These are phyloP conservation scores for Zosterops borbonicus DNA, from an alignment of 2,113 vertebrate species.

Conservation along the genomic window DNA sequence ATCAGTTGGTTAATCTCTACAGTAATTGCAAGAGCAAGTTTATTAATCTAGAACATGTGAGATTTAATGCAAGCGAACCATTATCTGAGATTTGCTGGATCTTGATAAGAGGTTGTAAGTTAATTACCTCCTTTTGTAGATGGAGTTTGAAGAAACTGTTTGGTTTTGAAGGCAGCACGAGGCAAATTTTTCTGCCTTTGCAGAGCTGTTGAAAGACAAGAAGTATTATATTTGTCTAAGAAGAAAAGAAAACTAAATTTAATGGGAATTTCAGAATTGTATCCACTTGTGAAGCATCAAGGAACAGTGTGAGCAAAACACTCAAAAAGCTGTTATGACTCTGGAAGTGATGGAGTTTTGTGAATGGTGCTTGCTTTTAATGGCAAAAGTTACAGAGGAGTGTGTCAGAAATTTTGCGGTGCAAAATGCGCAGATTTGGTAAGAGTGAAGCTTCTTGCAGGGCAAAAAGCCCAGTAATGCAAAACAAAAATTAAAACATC, in stretches of 20 bases:
- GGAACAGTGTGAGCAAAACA: slow-evolving; percentile 29
- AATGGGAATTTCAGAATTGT: slow-evolving; percentile 49
- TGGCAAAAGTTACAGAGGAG: slow-evolving; percentile 56
- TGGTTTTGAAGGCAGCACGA: slow-evolving; percentile 93
- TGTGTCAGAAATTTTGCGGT: slow-evolving; percentile 51
- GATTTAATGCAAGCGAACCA: slow-evolving; percentile 53
- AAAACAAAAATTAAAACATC: slow-evolving; percentile 35
- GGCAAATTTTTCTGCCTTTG: slow-evolving; percentile 89
- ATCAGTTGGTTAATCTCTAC: background rate
- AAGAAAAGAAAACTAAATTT: slow-evolving; percentile 63
- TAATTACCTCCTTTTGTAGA: slow-evolving; percentile 93
- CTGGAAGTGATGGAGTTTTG: slow-evolving; percentile 30
- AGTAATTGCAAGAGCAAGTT: slow-evolving; percentile 2
- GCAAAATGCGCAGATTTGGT: slow-evolving; percentile 49
- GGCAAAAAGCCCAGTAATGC: slow-evolving; percentile 55
- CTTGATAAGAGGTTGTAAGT: slow-evolving; percentile 66
- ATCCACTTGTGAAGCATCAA: slow-evolving; percentile 21
- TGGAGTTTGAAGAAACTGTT: slow-evolving; percentile 92
- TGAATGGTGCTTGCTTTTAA: slow-evolving; percentile 62
- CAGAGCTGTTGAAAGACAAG: slow-evolving; percentile 90
- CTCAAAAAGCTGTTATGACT: slow-evolving; percentile 59
- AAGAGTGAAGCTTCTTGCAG: slow-evolving; percentile 61
- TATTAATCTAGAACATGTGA: background rate
- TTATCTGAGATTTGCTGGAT: slow-evolving; percentile 57
- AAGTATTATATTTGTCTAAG: slow-evolving; percentile 81